Evolutionary conservation across 1,140 invertebrate species (phyloP).

Genomic region (Habropoda laboriosa): DNA sequence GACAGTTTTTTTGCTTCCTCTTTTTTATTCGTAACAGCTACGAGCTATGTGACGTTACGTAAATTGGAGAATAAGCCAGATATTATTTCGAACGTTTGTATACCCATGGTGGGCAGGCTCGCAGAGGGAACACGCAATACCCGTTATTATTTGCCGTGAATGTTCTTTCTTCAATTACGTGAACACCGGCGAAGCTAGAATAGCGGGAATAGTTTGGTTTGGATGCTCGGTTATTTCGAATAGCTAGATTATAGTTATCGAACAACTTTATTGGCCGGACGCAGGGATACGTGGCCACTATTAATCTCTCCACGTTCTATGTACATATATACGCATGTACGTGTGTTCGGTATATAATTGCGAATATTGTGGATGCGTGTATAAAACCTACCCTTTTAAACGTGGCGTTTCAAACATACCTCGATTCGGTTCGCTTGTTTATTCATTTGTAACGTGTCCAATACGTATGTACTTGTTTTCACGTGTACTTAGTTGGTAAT

Average conservation of each 20-base stretch:
- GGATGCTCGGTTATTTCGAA: conserved; percentile 23
- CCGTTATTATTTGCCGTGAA: conserved; percentile 28
- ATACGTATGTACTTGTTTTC: too few species aligned
- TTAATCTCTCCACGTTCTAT: conserved; percentile 18
- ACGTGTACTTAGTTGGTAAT: too few species aligned
- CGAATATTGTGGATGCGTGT: conserved; percentile 2
- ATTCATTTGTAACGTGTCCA: neutral
- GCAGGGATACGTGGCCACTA: conserved; percentile 1
- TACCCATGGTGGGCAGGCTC: neutral
- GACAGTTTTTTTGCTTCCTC: neutral
- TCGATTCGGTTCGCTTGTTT: neutral
- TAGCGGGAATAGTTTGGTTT: conserved; percentile 25
- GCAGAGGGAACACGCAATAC: neutral
- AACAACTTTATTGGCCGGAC: conserved; percentile 29
- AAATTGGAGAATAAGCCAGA: conserved; percentile 3
- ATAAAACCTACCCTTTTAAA: neutral
- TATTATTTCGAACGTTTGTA: conserved; percentile 8
- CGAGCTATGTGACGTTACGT: neutral
- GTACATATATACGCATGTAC: too few species aligned
- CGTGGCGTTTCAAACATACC: neutral
- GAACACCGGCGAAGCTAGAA: neutral
- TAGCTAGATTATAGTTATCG: conserved; percentile 37
- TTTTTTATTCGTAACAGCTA: too few species aligned
- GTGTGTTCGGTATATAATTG: neutral
- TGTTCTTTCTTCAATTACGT: conserved; percentile 35